Conservation (phyloP, 1,140 invertebrate species). For the Ectropis grisescens region DNA sequence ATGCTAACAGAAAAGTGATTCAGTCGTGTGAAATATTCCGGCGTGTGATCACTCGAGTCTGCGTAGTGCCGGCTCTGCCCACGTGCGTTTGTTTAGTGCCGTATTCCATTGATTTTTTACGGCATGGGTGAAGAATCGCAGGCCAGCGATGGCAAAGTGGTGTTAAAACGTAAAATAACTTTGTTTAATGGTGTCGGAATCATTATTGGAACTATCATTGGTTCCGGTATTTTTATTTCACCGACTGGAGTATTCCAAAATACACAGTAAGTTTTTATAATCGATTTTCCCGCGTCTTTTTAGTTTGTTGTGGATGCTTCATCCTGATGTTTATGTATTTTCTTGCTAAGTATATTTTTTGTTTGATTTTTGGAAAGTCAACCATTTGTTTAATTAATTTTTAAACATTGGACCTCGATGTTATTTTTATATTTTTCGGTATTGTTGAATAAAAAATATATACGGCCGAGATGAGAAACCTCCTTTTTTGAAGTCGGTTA, state of each 20-base stretch:
- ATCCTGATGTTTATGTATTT: not conserved
- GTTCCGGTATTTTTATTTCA: conserved; percentile 87
- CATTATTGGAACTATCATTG: conserved; percentile 87
- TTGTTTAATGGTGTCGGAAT: conserved; percentile 89
- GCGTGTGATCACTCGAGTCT: conserved; percentile 7
- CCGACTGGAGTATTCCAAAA: conserved; percentile 79
- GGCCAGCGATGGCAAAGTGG: conserved; percentile 68
- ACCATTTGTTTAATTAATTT: conserved; percentile 1
- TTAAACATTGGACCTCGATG: too few species aligned
- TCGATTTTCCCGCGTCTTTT: conserved; percentile 28
- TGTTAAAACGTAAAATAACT: conserved; percentile 85
- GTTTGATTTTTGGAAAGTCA: not conserved
- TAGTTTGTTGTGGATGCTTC: not conserved
- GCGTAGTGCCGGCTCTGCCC: conserved; percentile 16
- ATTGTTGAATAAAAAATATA: too few species aligned
- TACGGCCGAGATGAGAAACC: too few species aligned
- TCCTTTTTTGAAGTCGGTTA: too few species aligned
- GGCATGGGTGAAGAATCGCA: conserved; percentile 62
- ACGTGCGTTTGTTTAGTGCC: conserved; percentile 49
- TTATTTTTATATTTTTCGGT: too few species aligned
- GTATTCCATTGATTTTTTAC: conserved; percentile 57
- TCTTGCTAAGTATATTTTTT: too few species aligned
- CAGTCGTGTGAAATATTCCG: conserved; percentile 34
- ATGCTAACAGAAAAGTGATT: conserved; percentile 52
- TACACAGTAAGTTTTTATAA: conserved; percentile 69